These are phyloP conservation scores for Drosophila grimshawi DNA, from an alignment of 1,140 invertebrate species.

Conservation along the genomic window DNA sequence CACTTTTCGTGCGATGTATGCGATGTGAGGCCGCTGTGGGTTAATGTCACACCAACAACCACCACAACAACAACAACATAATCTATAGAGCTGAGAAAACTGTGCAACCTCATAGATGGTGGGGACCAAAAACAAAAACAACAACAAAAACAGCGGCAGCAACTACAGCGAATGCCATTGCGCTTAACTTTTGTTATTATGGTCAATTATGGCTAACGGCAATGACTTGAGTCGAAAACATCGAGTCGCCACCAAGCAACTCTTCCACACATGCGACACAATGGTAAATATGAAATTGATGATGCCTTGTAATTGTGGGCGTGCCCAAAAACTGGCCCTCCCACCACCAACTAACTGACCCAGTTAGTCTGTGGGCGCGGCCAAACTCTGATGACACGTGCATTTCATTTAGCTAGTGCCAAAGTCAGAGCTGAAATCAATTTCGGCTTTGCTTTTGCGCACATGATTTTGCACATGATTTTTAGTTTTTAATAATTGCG, in stretches of 20 bases:
- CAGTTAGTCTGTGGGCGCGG: conserved; percentile 25
- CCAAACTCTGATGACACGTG: conserved; percentile 30
- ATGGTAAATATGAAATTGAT: conserved; percentile 51
- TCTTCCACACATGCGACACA: conserved; percentile 48
- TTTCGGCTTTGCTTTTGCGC: conserved; percentile 4
- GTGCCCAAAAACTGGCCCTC: conserved; percentile 6
- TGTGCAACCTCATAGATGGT: conserved; percentile 43
- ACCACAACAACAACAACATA: conserved; percentile 14
- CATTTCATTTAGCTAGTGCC: conserved; percentile 19
- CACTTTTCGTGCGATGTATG: conserved; percentile 75
- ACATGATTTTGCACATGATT: conserved; percentile 22
- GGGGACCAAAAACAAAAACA: conserved; percentile 28
- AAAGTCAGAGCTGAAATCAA: conserved; percentile 17
- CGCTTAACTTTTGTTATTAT: conserved; percentile 76
- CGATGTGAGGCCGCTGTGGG: conserved; percentile 53
- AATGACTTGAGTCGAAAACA: conserved; percentile 11
- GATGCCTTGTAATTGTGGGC: conserved; percentile 43
- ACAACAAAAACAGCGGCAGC: too few relatives aligned
- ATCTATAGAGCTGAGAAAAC: conserved; percentile 9
- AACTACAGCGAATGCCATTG: conserved; percentile 58
- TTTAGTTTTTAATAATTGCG: conserved; percentile 54
- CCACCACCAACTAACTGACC: conserved; percentile 23
- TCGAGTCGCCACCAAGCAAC: conserved; percentile 12
- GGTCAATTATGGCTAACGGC: conserved; percentile 80
- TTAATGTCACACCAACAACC: conserved; percentile 53